Evolutionary conservation across 2,888 invertebrate species (phyloP), one percentile per base, ranked within the genome.

Genomic region (Caenorhabditis sp.): DNA sequence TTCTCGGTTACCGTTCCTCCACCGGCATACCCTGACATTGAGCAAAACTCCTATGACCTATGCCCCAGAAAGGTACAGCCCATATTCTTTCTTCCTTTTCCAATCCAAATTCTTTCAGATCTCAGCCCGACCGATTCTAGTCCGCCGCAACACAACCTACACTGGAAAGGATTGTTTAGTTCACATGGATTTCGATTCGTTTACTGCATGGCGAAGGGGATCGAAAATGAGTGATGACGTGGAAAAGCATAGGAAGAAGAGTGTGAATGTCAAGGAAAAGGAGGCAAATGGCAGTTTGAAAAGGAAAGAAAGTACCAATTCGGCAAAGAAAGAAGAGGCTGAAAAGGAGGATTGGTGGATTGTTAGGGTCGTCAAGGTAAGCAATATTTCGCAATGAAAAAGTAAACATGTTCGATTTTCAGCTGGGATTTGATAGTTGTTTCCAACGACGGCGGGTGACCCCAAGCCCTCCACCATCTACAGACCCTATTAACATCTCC

Each of bases 101-200:
- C 15, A n/a, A 37, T 5, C 37, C 13, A 11, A 8, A 9, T 28
- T 20, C 18, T 72, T 80, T 32, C 56, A 80, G 80, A 69, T 80
- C 11, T 58, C 62, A 9, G 72, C 72, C 1, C 60, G 78, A 3
- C 85, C 85, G 15, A 85, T 85, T 55, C 60, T 85, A 9, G 71
- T 83, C 24, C 69, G 79, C 9, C 71, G 74, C 2, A 68, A 71
- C 35, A 71, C 77, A 2, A 61, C 65, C 8, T 68, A 50, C 26
- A 47, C 60, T 4, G 68, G 68, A 5, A 82, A 68, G 13, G 71
- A 77, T 5, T 60, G 44, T 13, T 47, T 82, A 13, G 61, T 64
- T 0, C 88, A 89, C 55, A 89, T 89, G 89, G 88, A 88, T 67
- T 89, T 85, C 53, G 85, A 86, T 22, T 82, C 84, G 18, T 89